Evolutionary conservation across 2,888 invertebrate genomes (phyloP).

Genomic region (Oscheius sp.): DNA sequence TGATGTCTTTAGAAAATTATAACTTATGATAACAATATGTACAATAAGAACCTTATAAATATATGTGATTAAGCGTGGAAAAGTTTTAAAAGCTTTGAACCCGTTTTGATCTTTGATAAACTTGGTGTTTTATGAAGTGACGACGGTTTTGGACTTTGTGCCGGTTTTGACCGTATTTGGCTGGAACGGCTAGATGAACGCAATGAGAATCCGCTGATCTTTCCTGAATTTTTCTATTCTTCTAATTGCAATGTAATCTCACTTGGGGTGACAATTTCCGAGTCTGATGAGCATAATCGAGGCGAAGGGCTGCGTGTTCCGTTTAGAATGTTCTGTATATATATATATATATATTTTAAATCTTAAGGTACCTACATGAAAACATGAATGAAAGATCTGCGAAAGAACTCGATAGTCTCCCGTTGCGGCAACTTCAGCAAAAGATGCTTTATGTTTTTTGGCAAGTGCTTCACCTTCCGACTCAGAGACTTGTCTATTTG

Average conservation of each 20-base stretch:
- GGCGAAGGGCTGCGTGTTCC: constrained; percentile 61
- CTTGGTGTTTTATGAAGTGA: constrained; percentile 54
- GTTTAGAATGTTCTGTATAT: constrained; percentile 38
- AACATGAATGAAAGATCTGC: constrained; percentile 48
- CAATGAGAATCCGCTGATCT: constrained; percentile 46
- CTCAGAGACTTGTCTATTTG: constrained; percentile 57
- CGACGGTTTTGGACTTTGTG: constrained; percentile 33
- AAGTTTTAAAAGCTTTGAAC: constrained; percentile 57
- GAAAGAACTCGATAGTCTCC: constrained; percentile 54
- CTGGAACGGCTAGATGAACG: constrained; percentile 50
- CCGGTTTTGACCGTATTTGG: constrained; percentile 46
- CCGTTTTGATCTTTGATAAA: constrained; percentile 56
- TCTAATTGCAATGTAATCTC: too few species aligned
- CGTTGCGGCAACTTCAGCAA: constrained; percentile 58
- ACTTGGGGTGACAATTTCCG: constrained; percentile 57
- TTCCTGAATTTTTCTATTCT: too few species aligned
- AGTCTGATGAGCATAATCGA: constrained; percentile 59
- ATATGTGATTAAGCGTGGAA: constrained; percentile 48
- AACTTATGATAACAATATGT: background rate
- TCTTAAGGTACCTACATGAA: constrained; percentile 35
- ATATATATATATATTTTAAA: background rate
- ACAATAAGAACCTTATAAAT: background rate
- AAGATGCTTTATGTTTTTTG: constrained; percentile 51
- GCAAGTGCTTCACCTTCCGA: constrained; percentile 57
- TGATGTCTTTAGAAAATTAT: too few species aligned